Evolutionary conservation across 2,888 invertebrate species (phyloP).

Genomic region (Watsonalla cultraria): DNA sequence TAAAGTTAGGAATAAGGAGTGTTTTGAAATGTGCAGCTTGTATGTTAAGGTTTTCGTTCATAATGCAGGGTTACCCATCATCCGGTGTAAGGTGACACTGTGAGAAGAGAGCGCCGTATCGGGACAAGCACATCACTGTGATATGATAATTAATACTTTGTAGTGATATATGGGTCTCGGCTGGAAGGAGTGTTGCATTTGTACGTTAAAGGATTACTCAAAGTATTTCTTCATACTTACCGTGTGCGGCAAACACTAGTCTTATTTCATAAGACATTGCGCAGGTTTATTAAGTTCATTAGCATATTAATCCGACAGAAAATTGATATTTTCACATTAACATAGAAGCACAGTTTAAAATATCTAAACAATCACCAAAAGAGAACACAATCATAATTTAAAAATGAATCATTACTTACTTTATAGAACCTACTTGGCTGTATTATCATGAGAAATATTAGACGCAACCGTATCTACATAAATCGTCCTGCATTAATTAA

Average conservation of each 20-base stretch:
- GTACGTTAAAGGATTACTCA: background rate
- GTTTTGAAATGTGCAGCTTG: slow-evolving; percentile 4
- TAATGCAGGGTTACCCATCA: slow-evolving; percentile 58
- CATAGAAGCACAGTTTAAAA: background rate
- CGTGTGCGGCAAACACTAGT: no score
- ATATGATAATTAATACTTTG: slow-evolving; percentile 25
- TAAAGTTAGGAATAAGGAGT: slow-evolving; percentile 10
- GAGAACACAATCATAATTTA: slow-evolving; percentile 54
- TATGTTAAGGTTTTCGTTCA: slow-evolving; percentile 33
- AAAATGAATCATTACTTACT: slow-evolving; percentile 44
- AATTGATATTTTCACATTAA: background rate
- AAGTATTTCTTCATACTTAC: background rate
- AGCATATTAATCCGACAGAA: background rate
- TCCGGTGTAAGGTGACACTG: slow-evolving; percentile 72
- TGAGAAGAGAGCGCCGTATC: slow-evolving; percentile 59
- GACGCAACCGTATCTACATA: slow-evolving; percentile 53
- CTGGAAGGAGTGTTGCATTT: background rate
- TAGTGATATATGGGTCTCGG: background rate
- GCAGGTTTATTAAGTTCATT: background rate
- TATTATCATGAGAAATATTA: slow-evolving; percentile 56
- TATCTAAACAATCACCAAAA: slow-evolving; percentile 7
- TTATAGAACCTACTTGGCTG: slow-evolving; percentile 29
- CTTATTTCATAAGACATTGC: background rate
- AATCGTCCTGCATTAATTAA: slow-evolving; percentile 67
- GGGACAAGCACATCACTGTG: slow-evolving; percentile 37